Evolutionary conservation across 2,888 invertebrate species (phyloP), one percentile per base, ranked within the genome.

Genomic region (Gerris lacustris): DNA sequence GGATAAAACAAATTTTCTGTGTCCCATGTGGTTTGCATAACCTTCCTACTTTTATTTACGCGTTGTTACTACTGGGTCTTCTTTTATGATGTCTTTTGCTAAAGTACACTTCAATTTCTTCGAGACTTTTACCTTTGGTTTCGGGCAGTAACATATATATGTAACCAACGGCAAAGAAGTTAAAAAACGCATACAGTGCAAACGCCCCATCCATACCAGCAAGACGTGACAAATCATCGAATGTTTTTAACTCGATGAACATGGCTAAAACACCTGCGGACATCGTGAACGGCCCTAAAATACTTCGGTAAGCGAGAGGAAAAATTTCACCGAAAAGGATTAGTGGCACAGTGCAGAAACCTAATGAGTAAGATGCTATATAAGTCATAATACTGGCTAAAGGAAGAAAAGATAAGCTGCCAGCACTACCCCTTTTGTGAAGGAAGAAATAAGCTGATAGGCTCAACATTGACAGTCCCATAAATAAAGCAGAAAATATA

Each of bases 61-160:
- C 31, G 31, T 31, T 31, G 31, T 31, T 31, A 31, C 31, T 31
- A 31, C 31, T 31, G 4, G 31, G 31, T 31, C 31, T 31, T 31
- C 31, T 31, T 31, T 31, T 31, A 31, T 31, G 1, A 31, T 31
- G 31, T 31, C 31, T 31, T 31, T 31, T 31, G 31, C 31, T 70
- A 63, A 73, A 74, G 11, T 68, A 68, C 44, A 70, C 47, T 75
- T 86, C 85, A 74, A 88, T 87, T 76, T 88, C 87, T 31, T 86
- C 86, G 15, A 88, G 81, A 0, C 86, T 85, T 77, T 86, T 87
- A n/a, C 88, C 88, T 77, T 87, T 88, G 0, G 88, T 88, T 79
- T 88, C 88, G 0, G 88, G 88, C 0, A 88, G 84, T 72, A 80
- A 78, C 73, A 83, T 80, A 6, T 83, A 76, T 0, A 85, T 85